phyloP scores from a whole-genome alignment of 2,113 vertebrate species.

The Penelope pileata region DNA sequence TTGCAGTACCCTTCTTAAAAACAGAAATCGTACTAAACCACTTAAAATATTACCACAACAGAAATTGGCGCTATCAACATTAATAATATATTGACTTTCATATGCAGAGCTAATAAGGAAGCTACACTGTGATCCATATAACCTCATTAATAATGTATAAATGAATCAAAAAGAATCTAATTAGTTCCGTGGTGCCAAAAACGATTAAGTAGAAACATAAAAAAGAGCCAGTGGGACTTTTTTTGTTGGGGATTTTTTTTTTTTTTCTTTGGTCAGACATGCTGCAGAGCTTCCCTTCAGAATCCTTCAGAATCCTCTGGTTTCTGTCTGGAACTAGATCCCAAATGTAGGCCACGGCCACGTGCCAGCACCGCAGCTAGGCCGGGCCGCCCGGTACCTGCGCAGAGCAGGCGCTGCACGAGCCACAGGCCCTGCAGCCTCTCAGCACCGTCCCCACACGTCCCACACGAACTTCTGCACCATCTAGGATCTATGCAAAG shows the following conservation, averaged over 20 bases:
- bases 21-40: neutral
- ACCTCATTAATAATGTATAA: constrained; percentile 9
- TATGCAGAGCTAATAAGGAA: constrained; percentile 2
- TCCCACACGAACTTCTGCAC: neutral
- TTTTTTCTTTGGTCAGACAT: neutral
- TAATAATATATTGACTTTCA: constrained; percentile 27
- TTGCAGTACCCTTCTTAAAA: neutral
- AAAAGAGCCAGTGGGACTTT: constrained; percentile 13
- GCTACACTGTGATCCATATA: neutral
- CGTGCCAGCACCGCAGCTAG: neutral
- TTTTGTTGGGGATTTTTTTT: neutral
- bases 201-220: constrained; percentile 32
- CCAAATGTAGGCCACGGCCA: neutral
- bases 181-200: constrained; percentile 35
- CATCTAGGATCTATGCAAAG: neutral
- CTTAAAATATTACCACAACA: constrained; percentile 8
- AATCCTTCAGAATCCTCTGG: neutral
- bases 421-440: neutral
- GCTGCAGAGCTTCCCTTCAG: neutral
- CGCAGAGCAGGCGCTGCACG: neutral
- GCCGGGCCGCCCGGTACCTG: neutral
- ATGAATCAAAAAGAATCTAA: constrained; percentile 38
- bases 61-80: neutral
- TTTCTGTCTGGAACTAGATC: neutral
- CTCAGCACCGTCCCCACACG: neutral